phyloP scores from a whole-genome alignment of 2,888 invertebrate species.

The Troides oblongomaculatus region DNA sequence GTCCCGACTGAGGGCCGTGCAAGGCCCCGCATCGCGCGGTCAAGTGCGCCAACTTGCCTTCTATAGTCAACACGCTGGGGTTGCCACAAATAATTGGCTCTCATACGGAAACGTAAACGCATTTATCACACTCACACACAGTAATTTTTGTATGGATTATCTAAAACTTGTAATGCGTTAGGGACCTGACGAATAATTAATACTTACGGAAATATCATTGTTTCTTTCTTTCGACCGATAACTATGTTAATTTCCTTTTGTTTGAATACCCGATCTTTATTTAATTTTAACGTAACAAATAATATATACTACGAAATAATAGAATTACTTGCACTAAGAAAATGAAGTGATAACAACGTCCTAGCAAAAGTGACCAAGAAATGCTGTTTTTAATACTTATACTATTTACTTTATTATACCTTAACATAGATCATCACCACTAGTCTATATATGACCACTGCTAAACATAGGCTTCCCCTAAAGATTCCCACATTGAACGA shows the following conservation, averaged over 20 bases:
- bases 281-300: not conserved
- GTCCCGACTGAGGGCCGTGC: conserved; percentile 42
- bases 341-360: not conserved
- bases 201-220: not conserved
- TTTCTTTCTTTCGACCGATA: not conserved
- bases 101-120: conserved; percentile 23
- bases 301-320: not conserved
- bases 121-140: not conserved
- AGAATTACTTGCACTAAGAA: not conserved
- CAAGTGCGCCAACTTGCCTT: conserved; percentile 59
- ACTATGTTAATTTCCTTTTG: not conserved
- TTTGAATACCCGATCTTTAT: not conserved
- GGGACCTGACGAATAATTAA: not conserved
- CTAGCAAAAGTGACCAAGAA: not conserved
- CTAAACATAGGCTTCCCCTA: too few species aligned
- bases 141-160: not conserved
- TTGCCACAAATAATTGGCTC: conserved; percentile 14
- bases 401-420: too few species aligned
- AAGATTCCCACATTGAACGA: too few species aligned
- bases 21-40: conserved; percentile 44
- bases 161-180: conserved; percentile 1
- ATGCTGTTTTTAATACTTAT: too few species aligned
- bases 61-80: conserved; percentile 34
- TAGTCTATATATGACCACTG: too few species aligned
- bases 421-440: too few species aligned